These are phyloP conservation scores for Gonioctena quinquepunctata DNA, from an alignment of 1,140 invertebrate species.

Conservation along the genomic window DNA sequence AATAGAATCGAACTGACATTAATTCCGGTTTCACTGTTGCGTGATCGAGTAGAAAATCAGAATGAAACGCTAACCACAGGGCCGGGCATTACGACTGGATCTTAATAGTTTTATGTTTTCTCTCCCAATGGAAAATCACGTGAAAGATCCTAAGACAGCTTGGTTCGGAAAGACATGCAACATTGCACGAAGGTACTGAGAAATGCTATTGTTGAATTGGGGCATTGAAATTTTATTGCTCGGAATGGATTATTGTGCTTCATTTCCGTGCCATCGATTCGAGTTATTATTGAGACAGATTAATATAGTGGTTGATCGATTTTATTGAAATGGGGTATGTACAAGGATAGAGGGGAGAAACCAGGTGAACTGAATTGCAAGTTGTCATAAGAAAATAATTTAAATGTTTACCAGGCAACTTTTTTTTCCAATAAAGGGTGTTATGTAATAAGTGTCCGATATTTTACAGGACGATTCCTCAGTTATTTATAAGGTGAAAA, in stretches of 20 bases:
- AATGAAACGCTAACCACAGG: constrained; percentile 13
- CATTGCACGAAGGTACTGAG: neutral
- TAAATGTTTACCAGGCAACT: too few relatives aligned
- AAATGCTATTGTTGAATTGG: neutral
- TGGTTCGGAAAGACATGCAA: constrained; percentile 6
- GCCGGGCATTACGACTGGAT: constrained; percentile 11
- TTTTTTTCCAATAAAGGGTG: too few relatives aligned
- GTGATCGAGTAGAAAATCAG: constrained; percentile 5
- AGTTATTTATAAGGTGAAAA: too few relatives aligned
- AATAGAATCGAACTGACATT: constrained; percentile 1
- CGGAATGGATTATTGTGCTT: neutral
- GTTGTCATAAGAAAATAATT: too few relatives aligned
- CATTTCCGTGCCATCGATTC: neutral
- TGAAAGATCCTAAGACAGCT: constrained; percentile 4
- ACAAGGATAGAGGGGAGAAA: too few relatives aligned
- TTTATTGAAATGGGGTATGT: too few relatives aligned
- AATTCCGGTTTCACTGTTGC: neutral
- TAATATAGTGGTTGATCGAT: neutral
- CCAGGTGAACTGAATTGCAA: too few relatives aligned
- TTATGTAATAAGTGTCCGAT: too few relatives aligned
- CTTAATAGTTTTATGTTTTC: constrained; percentile 18
- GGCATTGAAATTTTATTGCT: neutral
- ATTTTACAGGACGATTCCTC: too few relatives aligned
- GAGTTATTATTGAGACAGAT: neutral
- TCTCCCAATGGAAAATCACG: constrained; percentile 1